Conservation (phyloP, 2,888 invertebrate genomes). For the Sarcophaga rosellei region DNA sequence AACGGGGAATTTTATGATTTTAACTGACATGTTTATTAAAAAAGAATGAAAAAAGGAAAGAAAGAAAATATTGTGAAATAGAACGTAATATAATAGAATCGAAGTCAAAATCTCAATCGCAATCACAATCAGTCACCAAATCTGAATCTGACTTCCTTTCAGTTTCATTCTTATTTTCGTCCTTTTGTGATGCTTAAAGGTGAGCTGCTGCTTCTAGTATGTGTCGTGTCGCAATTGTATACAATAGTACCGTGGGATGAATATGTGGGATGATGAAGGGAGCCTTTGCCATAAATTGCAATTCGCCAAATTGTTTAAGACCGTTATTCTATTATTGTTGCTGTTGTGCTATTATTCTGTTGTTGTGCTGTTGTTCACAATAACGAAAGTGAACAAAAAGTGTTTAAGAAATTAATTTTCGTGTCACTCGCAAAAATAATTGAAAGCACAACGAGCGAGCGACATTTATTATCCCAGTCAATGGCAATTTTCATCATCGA, state of each 20-base stretch:
- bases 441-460: conserved; percentile 34
- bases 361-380: conserved; percentile 25
- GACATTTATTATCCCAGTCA: conserved; percentile 66
- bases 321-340: conserved; percentile 9
- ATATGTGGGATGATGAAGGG: not conserved
- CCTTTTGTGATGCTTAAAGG: conserved; percentile 19
- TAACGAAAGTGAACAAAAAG: conserved; percentile 54
- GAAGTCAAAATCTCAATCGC: conserved; percentile 22
- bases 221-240: not conserved
- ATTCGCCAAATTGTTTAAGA: conserved; percentile 50
- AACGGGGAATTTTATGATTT: conserved; percentile 61
- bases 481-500: conserved; percentile 63
- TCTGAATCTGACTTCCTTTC: conserved; percentile 15
- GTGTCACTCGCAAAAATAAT: conserved; percentile 48
- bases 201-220: not conserved
- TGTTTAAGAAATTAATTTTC: conserved; percentile 68
- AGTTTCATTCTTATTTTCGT: conserved; percentile 33
- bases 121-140: conserved; percentile 55
- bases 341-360: not conserved
- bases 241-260: not conserved
- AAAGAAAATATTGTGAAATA: too few species aligned
- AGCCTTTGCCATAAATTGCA: conserved; percentile 51
- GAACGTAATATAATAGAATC: not conserved
- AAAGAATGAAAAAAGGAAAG: not conserved
- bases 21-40: conserved; percentile 58